Evolutionary conservation across 2,113 vertebrate genomes (phyloP).

Genomic region (Hippocampus comes): DNA sequence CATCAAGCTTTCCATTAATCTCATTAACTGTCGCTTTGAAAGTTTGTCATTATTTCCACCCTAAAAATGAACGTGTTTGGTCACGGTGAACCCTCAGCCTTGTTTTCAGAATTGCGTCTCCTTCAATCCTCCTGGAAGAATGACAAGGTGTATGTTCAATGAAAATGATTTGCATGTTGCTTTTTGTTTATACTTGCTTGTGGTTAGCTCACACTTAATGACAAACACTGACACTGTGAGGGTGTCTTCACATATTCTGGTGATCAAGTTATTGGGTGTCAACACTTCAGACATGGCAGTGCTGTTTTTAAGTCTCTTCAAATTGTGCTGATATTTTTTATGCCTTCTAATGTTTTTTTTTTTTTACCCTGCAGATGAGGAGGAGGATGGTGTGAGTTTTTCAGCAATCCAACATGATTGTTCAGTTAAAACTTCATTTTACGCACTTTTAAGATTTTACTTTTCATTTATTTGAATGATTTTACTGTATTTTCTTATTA

Average conservation of each 20-base stretch:
- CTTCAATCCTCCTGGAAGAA: background rate
- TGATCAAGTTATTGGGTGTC: background rate
- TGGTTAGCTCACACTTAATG: background rate
- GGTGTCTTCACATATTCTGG: background rate
- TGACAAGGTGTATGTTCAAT: background rate
- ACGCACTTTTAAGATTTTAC: background rate
- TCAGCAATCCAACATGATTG: background rate
- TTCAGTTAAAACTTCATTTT: background rate
- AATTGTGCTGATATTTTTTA: background rate
- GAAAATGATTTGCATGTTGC: background rate
- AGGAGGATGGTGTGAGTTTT: background rate
- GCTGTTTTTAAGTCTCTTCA: background rate
- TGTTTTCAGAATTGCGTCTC: too few relatives aligned
- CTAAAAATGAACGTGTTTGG: too few relatives aligned
- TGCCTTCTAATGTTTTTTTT: background rate
- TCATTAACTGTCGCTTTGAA: too few relatives aligned
- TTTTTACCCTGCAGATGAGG: background rate
- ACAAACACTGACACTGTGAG: background rate
- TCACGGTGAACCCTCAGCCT: too few relatives aligned
- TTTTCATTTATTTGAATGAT: too few relatives aligned
- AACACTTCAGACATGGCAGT: background rate
- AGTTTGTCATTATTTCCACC: too few relatives aligned
- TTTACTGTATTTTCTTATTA: too few relatives aligned
- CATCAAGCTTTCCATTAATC: too few relatives aligned
- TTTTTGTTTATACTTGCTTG: background rate